Base-by-base conservation (phyloP, 2,797 vertebrate species). In the Enteromius thamalakanensis region DNA sequence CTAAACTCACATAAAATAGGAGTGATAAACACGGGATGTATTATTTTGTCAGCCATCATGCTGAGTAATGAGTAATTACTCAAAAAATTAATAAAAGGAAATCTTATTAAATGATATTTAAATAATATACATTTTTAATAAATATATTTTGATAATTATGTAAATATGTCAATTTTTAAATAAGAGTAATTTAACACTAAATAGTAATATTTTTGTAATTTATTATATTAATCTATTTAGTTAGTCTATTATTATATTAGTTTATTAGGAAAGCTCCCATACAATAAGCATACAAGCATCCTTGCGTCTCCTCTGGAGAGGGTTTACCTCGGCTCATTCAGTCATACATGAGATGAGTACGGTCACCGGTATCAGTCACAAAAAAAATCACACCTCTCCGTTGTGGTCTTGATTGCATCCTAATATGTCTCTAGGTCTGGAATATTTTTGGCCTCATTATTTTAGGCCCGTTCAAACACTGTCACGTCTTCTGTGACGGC, bases 371-470 rank as follows among this genome's bases (percentile, higher is more conserved):
- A 91, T 55, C 64, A 11, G 80, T 68, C 42, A 76, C 29, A 84
- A 68, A 67, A 26, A 26, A 9, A 72, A 14, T 34, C 76, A 65
- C 85, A 85, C 89, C 83, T 87, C 83, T 86, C 72, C 82, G 64
- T 82, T 85, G 83, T 85, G 60, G 81, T 89, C 81, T 86, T 90
- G 81, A 90, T 92, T 88, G 89, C 79, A 65, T 85, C 86, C 47
- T 79, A 60, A 75, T 81, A 65, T 81, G 80, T 78, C 84, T 84
- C 29, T 80, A 82, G 90, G 82, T 89, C 85, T 83, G 80, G 58
- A 78, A 76, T 79, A 83, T 89, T 68, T 87, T 87, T 86, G n/a
- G 78, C 77, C 62, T 84, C 80, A 78, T 87, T 86, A 85, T 85
- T 79, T 78, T n/a, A 75, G 83, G 86, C 82, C 67, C 80, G 79